Conservation (phyloP, 2,888 invertebrate species). For the Ethmia dodecea region DNA sequence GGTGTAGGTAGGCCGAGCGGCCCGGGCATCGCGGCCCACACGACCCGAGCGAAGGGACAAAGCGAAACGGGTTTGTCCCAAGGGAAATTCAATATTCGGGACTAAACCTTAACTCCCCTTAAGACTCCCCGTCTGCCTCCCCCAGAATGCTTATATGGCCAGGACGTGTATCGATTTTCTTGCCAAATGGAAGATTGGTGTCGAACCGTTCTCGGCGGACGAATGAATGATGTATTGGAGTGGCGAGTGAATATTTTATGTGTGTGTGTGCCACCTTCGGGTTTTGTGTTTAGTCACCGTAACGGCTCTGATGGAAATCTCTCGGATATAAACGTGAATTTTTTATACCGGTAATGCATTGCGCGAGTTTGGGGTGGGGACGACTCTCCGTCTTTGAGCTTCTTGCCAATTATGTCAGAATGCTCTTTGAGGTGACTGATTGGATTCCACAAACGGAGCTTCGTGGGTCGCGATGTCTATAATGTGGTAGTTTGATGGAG, state of each 20-base stretch:
- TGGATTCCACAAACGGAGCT: constrained; percentile 45
- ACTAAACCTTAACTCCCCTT: constrained; percentile 78
- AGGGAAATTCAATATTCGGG: constrained; percentile 80
- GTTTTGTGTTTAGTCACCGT: constrained; percentile 64
- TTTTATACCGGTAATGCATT: constrained; percentile 71
- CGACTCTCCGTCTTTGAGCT: constrained; percentile 37
- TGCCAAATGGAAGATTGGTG: constrained; percentile 78
- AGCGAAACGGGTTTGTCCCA: constrained; percentile 79
- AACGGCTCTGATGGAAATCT: constrained; percentile 61
- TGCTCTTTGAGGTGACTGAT: constrained; percentile 62
- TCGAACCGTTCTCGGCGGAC: constrained; percentile 72
- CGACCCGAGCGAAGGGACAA: constrained; percentile 75
- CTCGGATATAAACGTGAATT: constrained; percentile 60
- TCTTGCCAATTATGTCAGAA: constrained; percentile 54
- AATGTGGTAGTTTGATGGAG: too few species aligned
- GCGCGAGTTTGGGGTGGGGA: constrained; percentile 25
- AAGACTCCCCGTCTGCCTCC: constrained; percentile 73
- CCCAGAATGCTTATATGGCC: constrained; percentile 78
- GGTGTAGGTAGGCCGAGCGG: constrained; percentile 37
- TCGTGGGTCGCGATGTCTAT: constrained; percentile 24
- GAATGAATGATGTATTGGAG: constrained; percentile 75
- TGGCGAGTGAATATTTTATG: constrained; percentile 69
- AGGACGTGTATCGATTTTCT: constrained; percentile 77
- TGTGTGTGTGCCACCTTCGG: constrained; percentile 46
- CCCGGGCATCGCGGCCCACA: constrained; percentile 71